Percentiles rank a stretch among this genome's conserved stretches.
Evolutionary conservation across 2,113 vertebrate species (phyloP).

Genomic region (Ginglymostoma cirratum): DNA sequence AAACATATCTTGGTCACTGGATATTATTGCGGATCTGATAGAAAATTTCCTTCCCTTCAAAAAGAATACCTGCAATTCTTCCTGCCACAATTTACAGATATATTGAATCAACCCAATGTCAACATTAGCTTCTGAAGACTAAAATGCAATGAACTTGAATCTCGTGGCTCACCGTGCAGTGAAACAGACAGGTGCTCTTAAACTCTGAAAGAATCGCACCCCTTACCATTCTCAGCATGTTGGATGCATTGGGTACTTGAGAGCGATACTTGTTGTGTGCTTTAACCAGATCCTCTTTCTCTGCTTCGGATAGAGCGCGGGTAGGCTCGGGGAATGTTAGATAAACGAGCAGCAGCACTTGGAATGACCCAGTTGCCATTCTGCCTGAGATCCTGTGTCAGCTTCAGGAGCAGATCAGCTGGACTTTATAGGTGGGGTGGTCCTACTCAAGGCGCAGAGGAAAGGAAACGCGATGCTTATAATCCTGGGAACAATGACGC

Average conservation of each 20-base stretch:
- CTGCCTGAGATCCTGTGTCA: neutral
- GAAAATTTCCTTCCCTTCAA: neutral
- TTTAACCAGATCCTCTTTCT: constrained; percentile 52
- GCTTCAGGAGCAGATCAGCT: neutral
- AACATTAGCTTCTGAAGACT: neutral
- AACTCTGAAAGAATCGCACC: neutral
- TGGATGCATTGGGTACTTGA: constrained; percentile 43
- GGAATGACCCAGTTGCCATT: neutral
- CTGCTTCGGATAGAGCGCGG: constrained; percentile 49
- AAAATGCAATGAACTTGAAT: neutral
- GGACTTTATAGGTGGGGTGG: neutral
- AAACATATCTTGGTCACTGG: neutral
- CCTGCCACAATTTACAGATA: neutral
- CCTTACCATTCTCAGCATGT: constrained; percentile 65
- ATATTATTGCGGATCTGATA: neutral
- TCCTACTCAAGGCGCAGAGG: neutral
- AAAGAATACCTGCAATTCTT: no score
- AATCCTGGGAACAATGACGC: neutral
- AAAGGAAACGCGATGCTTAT: neutral
- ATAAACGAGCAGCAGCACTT: constrained; percentile 43
- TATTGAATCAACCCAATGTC: neutral
- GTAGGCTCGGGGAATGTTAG: constrained; percentile 44
- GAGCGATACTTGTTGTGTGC: constrained; percentile 59
- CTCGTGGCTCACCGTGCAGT: neutral
- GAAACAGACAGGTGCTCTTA: neutral